A percentile compares a stretch with the other conserved stretches of the same genome.
Conservation (phyloP, 1,140 invertebrate genomes). For the Branchinecta lynchi region DNA sequence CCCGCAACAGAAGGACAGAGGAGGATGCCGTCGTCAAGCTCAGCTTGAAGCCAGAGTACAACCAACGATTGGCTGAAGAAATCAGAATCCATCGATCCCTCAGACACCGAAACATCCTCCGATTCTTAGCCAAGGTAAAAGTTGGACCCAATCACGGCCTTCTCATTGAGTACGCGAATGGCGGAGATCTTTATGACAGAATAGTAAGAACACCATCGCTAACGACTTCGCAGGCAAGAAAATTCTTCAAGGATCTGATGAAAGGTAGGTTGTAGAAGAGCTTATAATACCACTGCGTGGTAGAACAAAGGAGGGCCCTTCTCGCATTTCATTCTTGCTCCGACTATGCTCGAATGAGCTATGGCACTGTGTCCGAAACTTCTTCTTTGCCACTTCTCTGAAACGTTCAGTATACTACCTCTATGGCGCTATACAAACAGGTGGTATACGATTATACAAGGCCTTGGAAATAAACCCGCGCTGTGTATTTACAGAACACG, state of each 20-base stretch:
- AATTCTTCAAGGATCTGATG: no score
- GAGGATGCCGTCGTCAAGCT: no score
- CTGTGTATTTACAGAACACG: no score
- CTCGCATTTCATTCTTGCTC: slow-evolving; percentile 68
- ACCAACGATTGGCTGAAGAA: slow-evolving; percentile 37
- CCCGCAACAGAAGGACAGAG: no score
- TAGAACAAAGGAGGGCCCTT: slow-evolving; percentile 53
- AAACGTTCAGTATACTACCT: no score
- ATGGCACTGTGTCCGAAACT: no score
- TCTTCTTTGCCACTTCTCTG: no score
- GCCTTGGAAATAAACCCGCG: no score
- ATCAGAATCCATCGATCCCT: slow-evolving; percentile 70
- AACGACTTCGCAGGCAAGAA: no score
- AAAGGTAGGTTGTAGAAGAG: slow-evolving; percentile 27
- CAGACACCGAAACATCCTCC: slow-evolving; percentile 67
- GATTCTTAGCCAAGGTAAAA: slow-evolving; percentile 68
- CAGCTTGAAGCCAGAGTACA: no score
- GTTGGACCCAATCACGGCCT: slow-evolving; percentile 68
- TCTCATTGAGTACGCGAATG: slow-evolving; percentile 89
- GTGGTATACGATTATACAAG: no score
- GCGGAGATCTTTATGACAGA: slow-evolving; percentile 90
- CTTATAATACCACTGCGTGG: slow-evolving; percentile 86
- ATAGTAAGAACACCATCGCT: slow-evolving; percentile 38
- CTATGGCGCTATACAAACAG: no score
- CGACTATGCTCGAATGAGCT: slow-evolving; percentile 36